Percentiles rank a stretch among this genome's conserved stretches.
Conservation (phyloP, 2,113 vertebrate genomes). For the Microtus pennsylvanicus region DNA sequence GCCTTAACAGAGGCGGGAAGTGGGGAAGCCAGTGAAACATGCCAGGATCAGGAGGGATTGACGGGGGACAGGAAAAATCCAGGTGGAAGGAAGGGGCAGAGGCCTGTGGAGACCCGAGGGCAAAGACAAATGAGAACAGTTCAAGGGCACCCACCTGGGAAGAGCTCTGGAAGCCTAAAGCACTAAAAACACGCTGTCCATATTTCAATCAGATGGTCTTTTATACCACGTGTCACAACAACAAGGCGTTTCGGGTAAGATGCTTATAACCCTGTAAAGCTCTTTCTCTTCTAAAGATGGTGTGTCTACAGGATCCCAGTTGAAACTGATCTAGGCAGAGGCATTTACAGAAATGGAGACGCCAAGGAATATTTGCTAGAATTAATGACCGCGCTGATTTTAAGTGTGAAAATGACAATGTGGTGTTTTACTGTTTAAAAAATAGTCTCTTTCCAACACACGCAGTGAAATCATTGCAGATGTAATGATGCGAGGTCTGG, state of each 20-base stretch:
- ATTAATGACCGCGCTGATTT: slow-evolving; percentile 9
- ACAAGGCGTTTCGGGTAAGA: not conserved
- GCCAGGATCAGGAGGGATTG: not conserved
- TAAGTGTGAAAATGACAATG: slow-evolving; percentile 30
- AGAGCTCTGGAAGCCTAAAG: no score
- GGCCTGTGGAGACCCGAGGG: accelerated
- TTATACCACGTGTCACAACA: not conserved
- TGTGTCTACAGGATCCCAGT: not conserved
- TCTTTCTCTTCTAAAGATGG: not conserved
- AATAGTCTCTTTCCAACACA: not conserved
- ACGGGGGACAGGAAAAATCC: no score
- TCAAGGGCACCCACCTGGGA: no score
- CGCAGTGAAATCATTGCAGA: not conserved
- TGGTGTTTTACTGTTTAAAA: not conserved
- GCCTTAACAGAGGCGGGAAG: not conserved
- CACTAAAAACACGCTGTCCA: not conserved
- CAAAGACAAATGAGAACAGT: not conserved
- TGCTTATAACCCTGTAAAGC: not conserved
- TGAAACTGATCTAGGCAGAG: not conserved
- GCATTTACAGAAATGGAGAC: not conserved
- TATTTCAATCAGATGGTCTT: slow-evolving; percentile 10
- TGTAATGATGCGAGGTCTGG: not conserved
- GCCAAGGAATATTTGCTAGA: not conserved
- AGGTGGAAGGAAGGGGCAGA: not conserved
- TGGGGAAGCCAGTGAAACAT: not conserved